Percentiles rank a stretch among this genome's conserved stretches.
Conservation (phyloP, 2,888 invertebrate species). For the Thereva nobilitata region DNA sequence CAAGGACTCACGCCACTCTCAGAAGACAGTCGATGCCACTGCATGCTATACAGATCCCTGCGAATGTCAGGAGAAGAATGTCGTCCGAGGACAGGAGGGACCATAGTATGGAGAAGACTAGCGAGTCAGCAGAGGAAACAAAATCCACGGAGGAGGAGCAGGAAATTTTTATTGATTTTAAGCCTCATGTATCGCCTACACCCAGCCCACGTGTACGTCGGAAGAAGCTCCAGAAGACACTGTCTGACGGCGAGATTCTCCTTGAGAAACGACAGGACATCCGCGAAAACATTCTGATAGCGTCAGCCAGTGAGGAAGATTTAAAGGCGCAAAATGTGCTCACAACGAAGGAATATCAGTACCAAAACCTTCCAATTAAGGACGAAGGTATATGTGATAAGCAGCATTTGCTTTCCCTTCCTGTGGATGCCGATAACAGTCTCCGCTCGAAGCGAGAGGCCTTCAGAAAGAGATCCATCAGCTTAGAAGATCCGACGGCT, state of each 20-base stretch:
- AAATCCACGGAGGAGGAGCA: constrained; percentile 64
- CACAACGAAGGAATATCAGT: constrained; percentile 38
- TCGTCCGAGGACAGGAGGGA: constrained; percentile 45
- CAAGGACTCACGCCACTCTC: constrained; percentile 38
- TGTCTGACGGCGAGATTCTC: constrained; percentile 80
- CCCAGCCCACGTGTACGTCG: constrained; percentile 63
- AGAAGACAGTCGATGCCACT: constrained; percentile 46
- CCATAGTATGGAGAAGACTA: constrained; percentile 54
- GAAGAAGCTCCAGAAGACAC: constrained; percentile 70
- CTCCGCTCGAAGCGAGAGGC: constrained; percentile 64
- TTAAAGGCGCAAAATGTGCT: constrained; percentile 57
- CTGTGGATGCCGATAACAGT: constrained; percentile 48
- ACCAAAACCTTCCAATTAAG: constrained; percentile 44
- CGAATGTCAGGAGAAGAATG: constrained; percentile 14
- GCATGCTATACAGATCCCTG: constrained; percentile 20
- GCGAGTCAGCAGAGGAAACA: constrained; percentile 45
- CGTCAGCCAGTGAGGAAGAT: constrained; percentile 68
- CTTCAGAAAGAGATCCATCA: constrained; percentile 75
- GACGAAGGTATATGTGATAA: constrained; percentile 45
- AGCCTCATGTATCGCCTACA: constrained; percentile 72
- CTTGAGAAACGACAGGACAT: constrained; percentile 61
- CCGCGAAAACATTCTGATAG: constrained; percentile 61
- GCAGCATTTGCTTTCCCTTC: constrained; percentile 43
- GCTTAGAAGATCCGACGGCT: constrained; percentile 66
- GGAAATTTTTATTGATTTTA: constrained; percentile 86